Evolutionary conservation across 1,140 invertebrate species (phyloP), one percentile per base, ranked within the genome.

Genomic region (Penaeus vannamei): DNA sequence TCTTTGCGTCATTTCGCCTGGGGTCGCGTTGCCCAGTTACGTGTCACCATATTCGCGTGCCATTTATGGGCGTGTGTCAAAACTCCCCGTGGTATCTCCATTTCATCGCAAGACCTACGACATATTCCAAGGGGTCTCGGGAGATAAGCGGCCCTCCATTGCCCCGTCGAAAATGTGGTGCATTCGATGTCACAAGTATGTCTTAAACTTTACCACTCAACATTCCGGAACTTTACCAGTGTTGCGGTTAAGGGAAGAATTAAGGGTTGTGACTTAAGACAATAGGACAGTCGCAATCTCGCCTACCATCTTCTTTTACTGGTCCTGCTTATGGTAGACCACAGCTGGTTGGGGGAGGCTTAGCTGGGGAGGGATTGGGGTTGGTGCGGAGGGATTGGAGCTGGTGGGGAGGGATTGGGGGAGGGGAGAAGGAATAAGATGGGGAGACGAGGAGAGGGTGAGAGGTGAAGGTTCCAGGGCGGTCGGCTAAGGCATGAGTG

Each of bases 231-330:
- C 53, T 53, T 53, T 53, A 53, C 66, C n/a, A 19, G 64, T 72
- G 79, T 83, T 88, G 86, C 66, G 86, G 86, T 88, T 29, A 19
- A 5, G 80, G 22, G 36, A 46, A 64, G 86, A 69, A 88, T 88
- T 83, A 88, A 88, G 86, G 86, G 86, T 88, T 88, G 86, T 88
- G 86, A 88, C 80, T 82, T 88, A 88, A 88, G 83, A 88, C 86
- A 88, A 88, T 88, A 88, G 86, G 81, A 72, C 26, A 72, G 80
- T 62, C 46, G 8, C 81, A 83, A 88, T 88, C 86, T 69, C 36
- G 64, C 72, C 86, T 82, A 80, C 86, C 62, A 69, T 88, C 80
- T 60, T 81, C 83, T 77, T 88, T 88, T 83, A 82, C 64, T 82
- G 86, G 80, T 64, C 85, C 85, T 86, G 77, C 85, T 86, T 86